Conservation (phyloP, 1,140 invertebrate species). For the Varroa destructor region DNA sequence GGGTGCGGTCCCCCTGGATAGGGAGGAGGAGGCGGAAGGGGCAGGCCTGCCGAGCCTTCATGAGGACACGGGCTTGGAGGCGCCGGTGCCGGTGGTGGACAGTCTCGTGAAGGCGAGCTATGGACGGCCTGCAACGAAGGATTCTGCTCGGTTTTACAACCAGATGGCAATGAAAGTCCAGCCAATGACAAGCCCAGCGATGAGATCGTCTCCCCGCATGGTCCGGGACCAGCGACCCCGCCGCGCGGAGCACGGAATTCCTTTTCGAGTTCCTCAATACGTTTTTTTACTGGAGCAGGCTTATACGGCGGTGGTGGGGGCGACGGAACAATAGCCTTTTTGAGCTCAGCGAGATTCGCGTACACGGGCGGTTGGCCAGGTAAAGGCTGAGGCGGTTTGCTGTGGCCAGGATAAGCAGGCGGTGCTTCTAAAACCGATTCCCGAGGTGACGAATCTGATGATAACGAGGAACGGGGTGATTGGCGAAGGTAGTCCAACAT, state of each 20-base stretch:
- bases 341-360: constrained; percentile 21
- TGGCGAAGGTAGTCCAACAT: constrained; percentile 14
- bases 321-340: not conserved
- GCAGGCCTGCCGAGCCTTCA: not conserved
- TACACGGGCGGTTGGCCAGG: constrained; percentile 16
- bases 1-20: constrained; percentile 15
- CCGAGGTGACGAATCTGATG: constrained; percentile 19
- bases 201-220: no score
- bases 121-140: no score
- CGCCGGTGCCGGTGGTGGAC: not conserved
- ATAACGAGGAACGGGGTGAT: constrained; percentile 6
- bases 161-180: not conserved
- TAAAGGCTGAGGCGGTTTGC: constrained; percentile 10
- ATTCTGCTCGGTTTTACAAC: no score
- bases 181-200: not conserved
- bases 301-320: constrained; percentile 19
- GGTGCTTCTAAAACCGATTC: constrained; percentile 18
- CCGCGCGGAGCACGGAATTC: not conserved
- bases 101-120: constrained; percentile 2
- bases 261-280: constrained; percentile 22
- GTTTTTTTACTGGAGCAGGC: not conserved
- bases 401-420: not conserved
- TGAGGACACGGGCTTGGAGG: not conserved
- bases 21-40: constrained; percentile 19
- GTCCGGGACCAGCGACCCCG: not conserved